A percentile compares a stretch with the other conserved stretches of the same genome.
Evolutionary conservation across 2,113 vertebrate species (phyloP).

Genomic region (Carassius auratus): DNA sequence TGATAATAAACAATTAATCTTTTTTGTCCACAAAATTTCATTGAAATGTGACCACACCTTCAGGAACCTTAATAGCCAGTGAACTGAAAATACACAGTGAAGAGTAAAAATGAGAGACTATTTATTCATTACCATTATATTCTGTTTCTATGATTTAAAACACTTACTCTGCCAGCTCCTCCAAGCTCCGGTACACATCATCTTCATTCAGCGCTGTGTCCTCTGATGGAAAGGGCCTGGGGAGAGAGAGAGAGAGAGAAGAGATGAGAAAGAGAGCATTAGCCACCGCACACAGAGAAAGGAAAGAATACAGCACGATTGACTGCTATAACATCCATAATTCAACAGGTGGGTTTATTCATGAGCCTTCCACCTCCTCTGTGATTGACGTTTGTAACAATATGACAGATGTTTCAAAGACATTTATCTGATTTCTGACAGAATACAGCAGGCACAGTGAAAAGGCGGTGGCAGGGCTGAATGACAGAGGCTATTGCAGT

Average conservation of each 20-base stretch:
- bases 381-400: slow-evolving; percentile 60
- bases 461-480: slow-evolving; percentile 38
- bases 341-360: slow-evolving; percentile 59
- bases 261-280: slow-evolving; percentile 51
- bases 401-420: slow-evolving; percentile 55
- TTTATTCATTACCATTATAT: not conserved
- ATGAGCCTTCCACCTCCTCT: slow-evolving; percentile 31
- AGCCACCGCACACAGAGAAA: slow-evolving; percentile 26
- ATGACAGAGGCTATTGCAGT: slow-evolving; percentile 29
- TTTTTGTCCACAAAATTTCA: not conserved
- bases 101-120: not conserved
- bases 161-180: slow-evolving; percentile 97
- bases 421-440: slow-evolving; percentile 57
- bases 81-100: not conserved
- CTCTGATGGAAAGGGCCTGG: slow-evolving; percentile 93
- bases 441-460: slow-evolving; percentile 29
- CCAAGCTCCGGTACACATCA: slow-evolving; percentile 94
- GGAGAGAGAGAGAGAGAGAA: slow-evolving; percentile 49
- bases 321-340: slow-evolving; percentile 61
- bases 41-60: not conserved
- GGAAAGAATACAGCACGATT: slow-evolving; percentile 54
- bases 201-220: slow-evolving; percentile 93
- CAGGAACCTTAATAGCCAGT: not conserved
- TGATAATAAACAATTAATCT: not conserved
- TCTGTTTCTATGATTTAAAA: slow-evolving; percentile 7